A percentile compares a stretch with the other conserved stretches of the same genome.
phyloP scores from a whole-genome alignment of 1,140 invertebrate species.

The Aleiodes sp. region DNA sequence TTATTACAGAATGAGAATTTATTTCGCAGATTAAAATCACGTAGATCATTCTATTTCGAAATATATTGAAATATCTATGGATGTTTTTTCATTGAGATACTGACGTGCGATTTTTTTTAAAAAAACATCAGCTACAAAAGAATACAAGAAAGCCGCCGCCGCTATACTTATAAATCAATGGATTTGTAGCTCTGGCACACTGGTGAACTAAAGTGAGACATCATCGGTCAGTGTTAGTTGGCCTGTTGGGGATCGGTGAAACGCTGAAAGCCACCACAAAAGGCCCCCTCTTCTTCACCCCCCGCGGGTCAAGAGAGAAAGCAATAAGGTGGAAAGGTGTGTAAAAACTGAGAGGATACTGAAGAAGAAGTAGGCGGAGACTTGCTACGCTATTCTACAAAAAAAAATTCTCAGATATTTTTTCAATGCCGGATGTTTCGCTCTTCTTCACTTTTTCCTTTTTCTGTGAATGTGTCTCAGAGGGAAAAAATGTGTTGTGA shows the following conservation, averaged over 20 bases:
- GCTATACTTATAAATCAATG: conserved; percentile 35
- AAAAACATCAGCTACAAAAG: background rate
- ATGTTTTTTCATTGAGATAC: no score
- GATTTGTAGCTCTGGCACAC: conserved; percentile 17
- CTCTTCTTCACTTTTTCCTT: no score
- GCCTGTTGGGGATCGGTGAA: background rate
- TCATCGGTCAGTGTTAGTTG: conserved; percentile 24
- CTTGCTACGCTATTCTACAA: background rate
- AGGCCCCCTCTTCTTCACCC: no score
- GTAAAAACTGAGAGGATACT: conserved; percentile 31
- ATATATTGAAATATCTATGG: no score
- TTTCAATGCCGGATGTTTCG: no score
- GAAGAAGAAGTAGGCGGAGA: conserved; percentile 2
- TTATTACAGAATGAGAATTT: no score
- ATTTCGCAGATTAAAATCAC: no score
- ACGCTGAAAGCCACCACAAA: conserved; percentile 16
- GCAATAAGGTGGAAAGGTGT: conserved; percentile 27
- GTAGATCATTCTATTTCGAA: no score
- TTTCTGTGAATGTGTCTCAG: no score
- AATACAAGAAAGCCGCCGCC: background rate
- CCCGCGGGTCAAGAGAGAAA: background rate
- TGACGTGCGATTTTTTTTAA: background rate
- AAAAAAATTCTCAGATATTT: no score
- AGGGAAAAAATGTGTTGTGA: no score
- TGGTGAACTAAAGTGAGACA: conserved; percentile 33